Evolutionary conservation across 2,888 invertebrate genomes (phyloP), one percentile per base, ranked within the genome.

Genomic region (Leptarthrus brevirostris): DNA sequence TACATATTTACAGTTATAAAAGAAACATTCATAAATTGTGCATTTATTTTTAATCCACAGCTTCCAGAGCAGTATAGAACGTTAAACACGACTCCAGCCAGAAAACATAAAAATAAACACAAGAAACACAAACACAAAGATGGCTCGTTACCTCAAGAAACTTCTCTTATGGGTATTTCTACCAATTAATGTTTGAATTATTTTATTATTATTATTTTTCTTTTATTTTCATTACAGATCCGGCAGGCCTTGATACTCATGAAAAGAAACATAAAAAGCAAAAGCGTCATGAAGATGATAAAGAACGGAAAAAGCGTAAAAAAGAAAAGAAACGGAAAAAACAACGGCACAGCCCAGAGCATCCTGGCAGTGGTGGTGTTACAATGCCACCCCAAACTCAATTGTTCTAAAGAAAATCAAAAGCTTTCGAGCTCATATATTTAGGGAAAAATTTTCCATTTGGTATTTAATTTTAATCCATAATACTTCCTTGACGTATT

Each of bases 261-360:
- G 96, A 96, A 82, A 96, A 96, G 88, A 96, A 96, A 83, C 96
- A 96, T 84, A 96, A 96, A 88, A 96, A 96, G 83, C 95, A 95
- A 81, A 96, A 95, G 83, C 88, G 95, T 40, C 95, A 96, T 79
- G 96, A 96, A 79, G 96, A 96, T 78, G 96, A 96, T 80, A 96
- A 96, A 81, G 96, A 96, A 81, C 88, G 95, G 36, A 96, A 95
- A 86, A 96, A 96, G 84, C 87, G 96, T 81, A 96, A 96, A 90
- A 96, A 96, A 86, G 96, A 97, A 82, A 96, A 97, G 86, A 96
- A 96, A 81, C 89, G 96, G 79, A 96, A 96, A 90, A 96, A 96
- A 84, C 95, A 95, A 81, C 94, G 95, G 81, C 95, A 95, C 84
- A 95, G 95, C 82, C 95, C 95, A 0, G 95, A 95, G 82, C 94